A percentile compares a stretch with the other conserved stretches of the same genome.
Evolutionary conservation across 2,888 invertebrate species (phyloP).

Genomic region (Rhagium mordax): DNA sequence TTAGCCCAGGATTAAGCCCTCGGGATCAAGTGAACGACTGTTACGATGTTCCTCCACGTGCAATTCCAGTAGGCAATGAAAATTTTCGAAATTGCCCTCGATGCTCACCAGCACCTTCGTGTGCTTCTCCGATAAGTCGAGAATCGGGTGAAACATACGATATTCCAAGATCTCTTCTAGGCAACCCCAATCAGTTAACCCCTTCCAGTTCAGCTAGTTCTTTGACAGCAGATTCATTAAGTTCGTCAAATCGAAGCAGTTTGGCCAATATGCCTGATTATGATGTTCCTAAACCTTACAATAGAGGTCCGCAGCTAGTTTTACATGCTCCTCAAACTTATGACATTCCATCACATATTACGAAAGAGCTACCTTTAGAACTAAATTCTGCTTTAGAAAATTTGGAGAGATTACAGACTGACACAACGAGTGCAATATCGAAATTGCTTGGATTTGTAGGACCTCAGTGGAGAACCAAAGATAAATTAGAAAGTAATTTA

Average conservation of each 20-base stretch:
- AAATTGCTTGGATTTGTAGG: constrained; percentile 83
- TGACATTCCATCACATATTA: constrained; percentile 73
- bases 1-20: constrained; percentile 62
- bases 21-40: constrained; percentile 65
- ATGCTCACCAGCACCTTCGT: constrained; percentile 71
- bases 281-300: constrained; percentile 77
- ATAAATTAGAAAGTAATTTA: constrained; percentile 83
- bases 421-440: constrained; percentile 88
- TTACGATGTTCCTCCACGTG: constrained; percentile 78
- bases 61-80: constrained; percentile 72
- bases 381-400: constrained; percentile 84
- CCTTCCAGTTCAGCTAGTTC: constrained; percentile 81
- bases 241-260: constrained; percentile 72
- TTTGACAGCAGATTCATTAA: constrained; percentile 75
- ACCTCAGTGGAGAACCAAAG: constrained; percentile 87
- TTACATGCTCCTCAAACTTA: constrained; percentile 70
- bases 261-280: constrained; percentile 77
- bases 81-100: constrained; percentile 72
- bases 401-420: constrained; percentile 82
- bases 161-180: constrained; percentile 74
- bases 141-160: constrained; percentile 75
- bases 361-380: constrained; percentile 81
- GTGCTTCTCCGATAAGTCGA: constrained; percentile 66
- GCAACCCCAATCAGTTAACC: constrained; percentile 73
- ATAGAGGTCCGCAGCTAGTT: constrained; percentile 63